Evolutionary conservation across 2,888 invertebrate genomes (phyloP).

Genomic region (Latrodectus elegans): DNA sequence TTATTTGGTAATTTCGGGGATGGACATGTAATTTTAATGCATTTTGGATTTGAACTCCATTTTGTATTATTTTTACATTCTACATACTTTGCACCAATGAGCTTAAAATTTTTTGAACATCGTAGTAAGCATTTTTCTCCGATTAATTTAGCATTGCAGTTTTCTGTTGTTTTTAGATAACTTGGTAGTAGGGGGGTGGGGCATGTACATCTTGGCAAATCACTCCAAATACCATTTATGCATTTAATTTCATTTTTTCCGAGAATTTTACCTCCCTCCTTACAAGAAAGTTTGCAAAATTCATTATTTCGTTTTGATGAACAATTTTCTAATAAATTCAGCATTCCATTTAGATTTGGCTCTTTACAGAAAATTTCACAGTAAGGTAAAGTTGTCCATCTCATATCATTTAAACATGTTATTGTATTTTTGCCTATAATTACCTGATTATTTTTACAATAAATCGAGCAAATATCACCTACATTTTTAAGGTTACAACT

Average conservation of each 20-base stretch:
- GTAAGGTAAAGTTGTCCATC: slow-evolving; percentile 2
- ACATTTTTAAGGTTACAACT: slow-evolving; percentile 3
- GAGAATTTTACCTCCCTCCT: slow-evolving; percentile 3
- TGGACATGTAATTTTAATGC: neutral
- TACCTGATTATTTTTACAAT: neutral
- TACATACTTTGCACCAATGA: neutral
- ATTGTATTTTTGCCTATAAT: neutral
- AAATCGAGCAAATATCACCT: neutral
- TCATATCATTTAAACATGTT: neutral
- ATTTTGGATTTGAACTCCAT: slow-evolving; percentile 8
- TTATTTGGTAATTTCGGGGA: neutral
- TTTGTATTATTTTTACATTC: neutral
- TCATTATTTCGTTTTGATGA: neutral
- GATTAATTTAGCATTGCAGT: neutral
- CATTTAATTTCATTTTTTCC: slow-evolving; percentile 4
- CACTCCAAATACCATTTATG: neutral
- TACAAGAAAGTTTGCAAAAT: slow-evolving; percentile 14
- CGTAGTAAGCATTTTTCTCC: slow-evolving; percentile 5
- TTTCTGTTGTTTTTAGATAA: neutral
- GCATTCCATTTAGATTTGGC: neutral
- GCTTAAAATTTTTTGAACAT: neutral
- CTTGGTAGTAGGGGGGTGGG: neutral
- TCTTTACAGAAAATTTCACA: neutral
- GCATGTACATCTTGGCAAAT: slow-evolving; percentile 17
- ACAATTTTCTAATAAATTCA: slow-evolving; percentile 1